Evolutionary conservation across 2,113 vertebrate genomes (phyloP).

Genomic region (Sinocyclocheilus rhinocerous): DNA sequence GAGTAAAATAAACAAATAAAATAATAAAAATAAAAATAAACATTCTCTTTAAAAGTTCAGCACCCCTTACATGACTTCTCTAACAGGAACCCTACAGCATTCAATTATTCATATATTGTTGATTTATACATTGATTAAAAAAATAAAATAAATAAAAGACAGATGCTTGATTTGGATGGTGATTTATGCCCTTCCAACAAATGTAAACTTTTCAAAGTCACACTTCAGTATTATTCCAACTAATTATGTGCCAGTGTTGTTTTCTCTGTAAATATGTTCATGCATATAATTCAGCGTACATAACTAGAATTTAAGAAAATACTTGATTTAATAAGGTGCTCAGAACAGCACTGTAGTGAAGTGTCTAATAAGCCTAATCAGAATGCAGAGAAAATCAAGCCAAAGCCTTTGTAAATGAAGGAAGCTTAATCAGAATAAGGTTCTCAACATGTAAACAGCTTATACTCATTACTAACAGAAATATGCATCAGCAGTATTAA

Average conservation of each 20-base stretch:
- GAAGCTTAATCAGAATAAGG: background rate
- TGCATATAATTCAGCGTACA: background rate
- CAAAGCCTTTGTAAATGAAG: constrained; percentile 17
- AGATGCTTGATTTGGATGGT: background rate
- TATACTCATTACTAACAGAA: constrained; percentile 3
- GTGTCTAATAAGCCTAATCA: constrained; percentile 2
- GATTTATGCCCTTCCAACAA: background rate
- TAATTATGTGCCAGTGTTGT: background rate
- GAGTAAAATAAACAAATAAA: background rate
- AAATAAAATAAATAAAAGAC: background rate
- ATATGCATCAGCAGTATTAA: constrained; percentile 1
- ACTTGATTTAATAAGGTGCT: background rate
- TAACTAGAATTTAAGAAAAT: background rate
- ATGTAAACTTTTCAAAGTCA: background rate
- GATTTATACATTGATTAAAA: background rate
- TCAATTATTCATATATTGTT: background rate
- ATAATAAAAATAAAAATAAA: background rate
- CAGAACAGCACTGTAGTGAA: background rate
- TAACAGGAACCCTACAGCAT: background rate
- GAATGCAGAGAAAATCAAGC: background rate
- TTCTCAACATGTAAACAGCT: constrained; percentile 7
- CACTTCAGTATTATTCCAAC: background rate
- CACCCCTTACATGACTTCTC: background rate
- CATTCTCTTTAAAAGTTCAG: background rate
- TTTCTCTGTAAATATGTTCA: background rate